These are phyloP conservation scores for Stomatorhinus ivindoensis DNA, from an alignment of 2,113 vertebrate species.

Conservation along the genomic window DNA sequence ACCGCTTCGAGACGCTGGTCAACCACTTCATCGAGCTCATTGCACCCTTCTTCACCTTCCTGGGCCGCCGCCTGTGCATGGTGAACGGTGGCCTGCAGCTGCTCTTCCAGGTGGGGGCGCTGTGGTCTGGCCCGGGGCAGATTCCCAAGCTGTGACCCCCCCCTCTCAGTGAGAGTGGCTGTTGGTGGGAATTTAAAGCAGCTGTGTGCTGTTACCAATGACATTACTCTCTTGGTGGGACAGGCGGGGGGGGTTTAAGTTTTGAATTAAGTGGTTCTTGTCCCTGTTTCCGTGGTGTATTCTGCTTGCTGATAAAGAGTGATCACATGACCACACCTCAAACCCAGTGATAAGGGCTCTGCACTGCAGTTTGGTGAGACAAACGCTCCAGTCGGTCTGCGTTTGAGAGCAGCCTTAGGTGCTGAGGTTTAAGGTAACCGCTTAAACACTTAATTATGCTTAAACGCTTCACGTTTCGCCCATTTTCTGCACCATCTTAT, in stretches of 20 bases:
- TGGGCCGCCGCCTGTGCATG: conserved; percentile 72
- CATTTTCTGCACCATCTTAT: background rate
- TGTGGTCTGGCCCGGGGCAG: background rate
- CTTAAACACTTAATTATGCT: no score
- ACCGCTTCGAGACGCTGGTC: conserved; percentile 71
- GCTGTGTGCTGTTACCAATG: background rate
- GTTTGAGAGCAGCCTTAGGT: background rate
- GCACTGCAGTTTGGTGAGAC: background rate
- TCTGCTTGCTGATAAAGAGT: background rate
- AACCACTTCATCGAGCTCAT: conserved; percentile 86
- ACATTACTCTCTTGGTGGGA: background rate
- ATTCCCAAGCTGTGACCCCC: background rate
- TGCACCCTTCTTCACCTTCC: conserved; percentile 76
- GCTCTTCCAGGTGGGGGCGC: conserved; percentile 78
- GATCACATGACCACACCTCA: background rate
- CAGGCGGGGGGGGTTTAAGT: background rate
- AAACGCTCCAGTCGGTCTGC: background rate
- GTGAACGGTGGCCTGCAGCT: conserved; percentile 74
- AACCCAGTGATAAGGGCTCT: background rate
- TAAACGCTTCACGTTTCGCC: background rate
- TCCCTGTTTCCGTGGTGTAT: background rate
- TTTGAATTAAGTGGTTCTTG: background rate
- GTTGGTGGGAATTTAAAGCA: background rate
- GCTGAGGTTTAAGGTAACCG: no score
- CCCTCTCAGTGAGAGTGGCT: background rate